phyloP scores from a whole-genome alignment of 2,888 invertebrate species.

The Agriopis aurantiaria region DNA sequence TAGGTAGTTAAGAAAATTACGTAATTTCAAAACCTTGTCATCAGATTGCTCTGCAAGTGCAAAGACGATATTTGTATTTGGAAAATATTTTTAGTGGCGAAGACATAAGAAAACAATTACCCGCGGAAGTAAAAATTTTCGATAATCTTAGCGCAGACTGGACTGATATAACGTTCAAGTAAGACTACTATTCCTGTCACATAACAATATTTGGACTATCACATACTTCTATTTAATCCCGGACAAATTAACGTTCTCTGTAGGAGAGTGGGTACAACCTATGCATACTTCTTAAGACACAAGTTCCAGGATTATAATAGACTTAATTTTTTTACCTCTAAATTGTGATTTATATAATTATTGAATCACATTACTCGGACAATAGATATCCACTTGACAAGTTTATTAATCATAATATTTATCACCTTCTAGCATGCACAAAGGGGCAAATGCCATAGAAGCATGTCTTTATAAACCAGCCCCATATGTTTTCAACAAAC shows the following conservation, averaged over 20 bases:
- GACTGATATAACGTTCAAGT: constrained; percentile 88
- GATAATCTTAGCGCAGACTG: constrained; percentile 90
- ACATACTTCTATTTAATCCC: too few relatives aligned
- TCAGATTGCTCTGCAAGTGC: constrained; percentile 90
- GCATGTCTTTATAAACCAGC: constrained; percentile 87
- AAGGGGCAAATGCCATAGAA: constrained; percentile 86
- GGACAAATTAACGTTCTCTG: too few relatives aligned
- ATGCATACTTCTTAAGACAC: too few relatives aligned
- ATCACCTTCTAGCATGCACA: constrained; percentile 72
- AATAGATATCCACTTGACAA: not conserved
- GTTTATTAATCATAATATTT: too few relatives aligned
- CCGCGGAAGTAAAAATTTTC: constrained; percentile 91
- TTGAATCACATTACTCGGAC: too few relatives aligned
- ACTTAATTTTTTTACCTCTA: too few relatives aligned
- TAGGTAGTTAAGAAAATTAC: not conserved
- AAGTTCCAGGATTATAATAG: not conserved
- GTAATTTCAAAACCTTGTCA: constrained; percentile 1
- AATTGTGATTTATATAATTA: too few relatives aligned
- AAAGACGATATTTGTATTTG: constrained; percentile 94
- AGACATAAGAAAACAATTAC: constrained; percentile 94
- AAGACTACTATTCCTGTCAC: constrained; percentile 44
- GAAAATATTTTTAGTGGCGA: constrained; percentile 96
- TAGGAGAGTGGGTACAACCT: too few relatives aligned
- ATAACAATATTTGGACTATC: not conserved
- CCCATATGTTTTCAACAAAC: constrained; percentile 88